Percentiles rank a stretch among this genome's conserved stretches.
Evolutionary conservation across 2,888 invertebrate species (phyloP).

Genomic region (Campoplex nolae): DNA sequence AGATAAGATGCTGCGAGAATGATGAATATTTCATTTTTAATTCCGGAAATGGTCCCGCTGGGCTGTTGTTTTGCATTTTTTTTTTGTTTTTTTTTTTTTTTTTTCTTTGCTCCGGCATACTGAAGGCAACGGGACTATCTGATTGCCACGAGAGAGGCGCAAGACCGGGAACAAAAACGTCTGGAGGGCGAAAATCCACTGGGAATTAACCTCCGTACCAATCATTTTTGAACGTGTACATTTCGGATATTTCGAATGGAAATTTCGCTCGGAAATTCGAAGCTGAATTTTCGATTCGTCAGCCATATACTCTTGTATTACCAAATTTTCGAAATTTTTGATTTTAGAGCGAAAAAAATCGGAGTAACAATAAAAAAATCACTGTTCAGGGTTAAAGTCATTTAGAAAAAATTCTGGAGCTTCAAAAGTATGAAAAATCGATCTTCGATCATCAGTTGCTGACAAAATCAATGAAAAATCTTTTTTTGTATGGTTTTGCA

Average conservation of each 20-base stretch:
- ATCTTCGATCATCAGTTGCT: too few relatives aligned
- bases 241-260: neutral
- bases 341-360: neutral
- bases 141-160: slow-evolving; percentile 65
- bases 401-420: too few relatives aligned
- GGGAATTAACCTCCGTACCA: slow-evolving; percentile 27
- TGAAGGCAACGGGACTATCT: slow-evolving; percentile 49
- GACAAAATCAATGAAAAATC: too few relatives aligned
- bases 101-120: slow-evolving; percentile 6
- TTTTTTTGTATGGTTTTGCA: too few relatives aligned
- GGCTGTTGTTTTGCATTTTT: slow-evolving; percentile 72
- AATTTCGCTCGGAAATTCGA: neutral
- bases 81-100: too few relatives aligned
- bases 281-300: neutral
- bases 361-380: too few relatives aligned
- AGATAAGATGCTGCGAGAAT: slow-evolving; percentile 53
- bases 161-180: slow-evolving; percentile 24
- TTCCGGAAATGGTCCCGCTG: slow-evolving; percentile 75
- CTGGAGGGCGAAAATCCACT: slow-evolving; percentile 20
- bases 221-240: neutral
- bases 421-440: too few relatives aligned
- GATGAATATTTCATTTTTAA: slow-evolving; percentile 79
- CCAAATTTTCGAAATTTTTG: neutral
- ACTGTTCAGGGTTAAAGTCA: too few relatives aligned
- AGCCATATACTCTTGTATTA: neutral